phyloP scores from a whole-genome alignment of 2,888 invertebrate species.

The Eristalis tenax region DNA sequence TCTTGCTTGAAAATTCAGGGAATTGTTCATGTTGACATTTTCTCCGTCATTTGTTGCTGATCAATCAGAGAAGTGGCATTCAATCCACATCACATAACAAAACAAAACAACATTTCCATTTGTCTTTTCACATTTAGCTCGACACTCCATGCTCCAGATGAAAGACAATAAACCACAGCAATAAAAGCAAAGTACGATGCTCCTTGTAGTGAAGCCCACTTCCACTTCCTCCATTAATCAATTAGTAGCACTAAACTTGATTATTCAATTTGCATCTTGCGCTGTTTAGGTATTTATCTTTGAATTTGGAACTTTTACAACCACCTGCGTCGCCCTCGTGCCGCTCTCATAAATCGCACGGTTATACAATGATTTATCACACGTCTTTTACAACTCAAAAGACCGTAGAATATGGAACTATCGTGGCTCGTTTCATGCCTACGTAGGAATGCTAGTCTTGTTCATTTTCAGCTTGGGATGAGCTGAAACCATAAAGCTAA shows the following conservation, averaged over 20 bases:
- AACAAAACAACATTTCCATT: neutral
- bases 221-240: neutral
- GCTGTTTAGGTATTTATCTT: neutral
- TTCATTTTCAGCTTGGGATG: neutral
- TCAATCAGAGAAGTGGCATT: no score
- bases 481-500: slow-evolving; percentile 1
- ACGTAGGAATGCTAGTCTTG: neutral
- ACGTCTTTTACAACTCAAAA: neutral
- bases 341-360: neutral
- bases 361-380: neutral
- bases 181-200: neutral
- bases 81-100: neutral
- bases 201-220: neutral
- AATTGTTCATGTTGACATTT: no score
- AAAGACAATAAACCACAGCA: neutral
- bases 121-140: neutral
- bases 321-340: neutral
- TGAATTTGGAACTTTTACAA: neutral
- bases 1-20: no score
- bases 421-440: neutral
- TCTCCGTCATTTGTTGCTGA: no score
- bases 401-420: neutral
- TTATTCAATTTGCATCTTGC: neutral
- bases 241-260: neutral
- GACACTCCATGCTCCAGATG: neutral